These are phyloP conservation scores for Reinhardtius hippoglossoides DNA, from an alignment of 2,113 vertebrate species.

Conservation along the genomic window DNA sequence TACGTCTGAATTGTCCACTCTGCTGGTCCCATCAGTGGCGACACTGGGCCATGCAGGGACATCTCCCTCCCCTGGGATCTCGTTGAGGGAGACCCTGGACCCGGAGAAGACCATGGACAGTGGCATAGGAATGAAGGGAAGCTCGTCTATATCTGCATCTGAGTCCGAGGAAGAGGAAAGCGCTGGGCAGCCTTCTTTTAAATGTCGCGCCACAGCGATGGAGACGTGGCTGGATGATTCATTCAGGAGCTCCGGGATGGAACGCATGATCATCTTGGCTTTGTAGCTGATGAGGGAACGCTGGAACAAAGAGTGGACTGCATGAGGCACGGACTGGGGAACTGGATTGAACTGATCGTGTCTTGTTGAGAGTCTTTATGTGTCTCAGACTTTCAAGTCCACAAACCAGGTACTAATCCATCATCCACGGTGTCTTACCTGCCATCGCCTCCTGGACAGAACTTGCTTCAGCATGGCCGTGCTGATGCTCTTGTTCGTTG, in stretches of 20 bases:
- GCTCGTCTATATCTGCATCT: constrained; percentile 92
- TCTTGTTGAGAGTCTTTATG: too few species aligned
- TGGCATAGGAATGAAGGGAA: constrained; percentile 93
- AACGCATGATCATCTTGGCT: constrained; percentile 95
- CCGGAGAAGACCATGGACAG: constrained; percentile 91
- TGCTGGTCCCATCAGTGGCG: constrained; percentile 49
- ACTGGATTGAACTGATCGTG: too few species aligned
- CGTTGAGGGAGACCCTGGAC: constrained; percentile 91
- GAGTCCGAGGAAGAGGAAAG: constrained; percentile 94
- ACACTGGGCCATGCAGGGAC: constrained; percentile 31
- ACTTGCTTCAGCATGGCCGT: constrained; percentile 92
- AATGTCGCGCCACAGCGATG: constrained; percentile 89
- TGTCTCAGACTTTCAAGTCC: neutral
- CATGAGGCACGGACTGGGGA: neutral
- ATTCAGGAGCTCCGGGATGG: constrained; percentile 92
- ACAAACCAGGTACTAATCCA: neutral
- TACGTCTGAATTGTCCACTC: constrained; percentile 32
- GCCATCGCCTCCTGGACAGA: constrained; percentile 91
- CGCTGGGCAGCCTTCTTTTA: constrained; percentile 85
- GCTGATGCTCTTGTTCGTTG: constrained; percentile 89
- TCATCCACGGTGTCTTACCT: constrained; percentile 79
- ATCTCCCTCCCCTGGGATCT: constrained; percentile 90
- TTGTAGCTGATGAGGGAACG: constrained; percentile 95
- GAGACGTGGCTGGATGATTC: constrained; percentile 90
- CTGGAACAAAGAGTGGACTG: constrained; percentile 70